Conservation (phyloP, 2,888 invertebrate species). For the Idaea dimidiata region DNA sequence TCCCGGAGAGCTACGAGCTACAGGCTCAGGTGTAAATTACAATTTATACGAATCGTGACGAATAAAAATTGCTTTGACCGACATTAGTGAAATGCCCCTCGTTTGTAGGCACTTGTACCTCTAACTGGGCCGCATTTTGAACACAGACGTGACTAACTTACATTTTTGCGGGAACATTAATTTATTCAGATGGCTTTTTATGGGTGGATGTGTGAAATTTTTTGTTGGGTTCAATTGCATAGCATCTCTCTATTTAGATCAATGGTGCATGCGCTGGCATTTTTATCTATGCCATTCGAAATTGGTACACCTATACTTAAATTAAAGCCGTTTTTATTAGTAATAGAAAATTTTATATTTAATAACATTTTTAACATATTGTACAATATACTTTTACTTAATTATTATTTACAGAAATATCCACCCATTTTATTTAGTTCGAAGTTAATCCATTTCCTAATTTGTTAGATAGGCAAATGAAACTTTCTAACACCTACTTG, state of each 20-base stretch:
- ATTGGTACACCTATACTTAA: too few relatives aligned
- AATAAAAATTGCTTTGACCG: slow-evolving; percentile 30
- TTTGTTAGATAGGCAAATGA: background rate
- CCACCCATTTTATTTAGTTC: too few relatives aligned
- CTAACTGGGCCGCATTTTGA: background rate
- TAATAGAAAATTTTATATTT: too few relatives aligned
- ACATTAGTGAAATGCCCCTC: slow-evolving; percentile 14
- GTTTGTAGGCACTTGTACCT: slow-evolving; percentile 3
- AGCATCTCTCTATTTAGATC: background rate
- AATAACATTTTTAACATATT: too few relatives aligned
- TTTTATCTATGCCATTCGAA: background rate
- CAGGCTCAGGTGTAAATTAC: slow-evolving; percentile 27
- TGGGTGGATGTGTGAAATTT: background rate
- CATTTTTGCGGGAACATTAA: background rate
- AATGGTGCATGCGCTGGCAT: background rate
- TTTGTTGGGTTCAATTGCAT: background rate
- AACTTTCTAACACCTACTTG: background rate
- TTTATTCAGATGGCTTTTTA: background rate
- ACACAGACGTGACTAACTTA: slow-evolving; percentile 1
- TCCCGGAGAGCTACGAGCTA: slow-evolving; percentile 1
- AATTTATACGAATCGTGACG: slow-evolving; percentile 28
- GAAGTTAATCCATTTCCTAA: background rate
- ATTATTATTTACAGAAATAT: too few relatives aligned
- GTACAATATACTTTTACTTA: too few relatives aligned
- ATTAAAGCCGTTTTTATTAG: too few relatives aligned